Conservation (phyloP, 37 sponge, comb jelly and placozoan species). For the Amphimedon queenslandica region DNA sequence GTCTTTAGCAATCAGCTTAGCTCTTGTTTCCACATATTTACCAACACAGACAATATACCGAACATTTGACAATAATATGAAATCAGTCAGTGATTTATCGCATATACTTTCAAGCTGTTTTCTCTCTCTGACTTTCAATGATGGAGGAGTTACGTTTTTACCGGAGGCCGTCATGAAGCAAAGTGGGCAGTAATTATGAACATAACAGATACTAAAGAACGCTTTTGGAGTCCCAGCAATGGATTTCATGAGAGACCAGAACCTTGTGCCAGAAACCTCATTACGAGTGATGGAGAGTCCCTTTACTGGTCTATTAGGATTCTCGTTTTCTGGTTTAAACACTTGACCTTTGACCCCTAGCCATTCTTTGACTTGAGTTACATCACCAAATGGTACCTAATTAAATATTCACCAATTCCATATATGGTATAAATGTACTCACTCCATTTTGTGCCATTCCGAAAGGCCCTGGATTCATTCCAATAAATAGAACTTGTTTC, state of each 20-base stretch:
- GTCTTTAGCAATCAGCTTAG: constrained; percentile 14
- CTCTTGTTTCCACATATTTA: constrained; percentile 55
- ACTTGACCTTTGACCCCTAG: constrained; percentile 46
- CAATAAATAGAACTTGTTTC: constrained; percentile 72
- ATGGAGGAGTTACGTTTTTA: constrained; percentile 75
- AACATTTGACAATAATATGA: constrained; percentile 28
- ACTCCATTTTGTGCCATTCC: constrained; percentile 96
- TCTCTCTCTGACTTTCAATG: constrained; percentile 17
- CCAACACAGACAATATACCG: constrained; percentile 62
- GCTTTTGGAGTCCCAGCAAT: constrained; percentile 31
- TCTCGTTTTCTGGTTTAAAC: constrained; percentile 48
- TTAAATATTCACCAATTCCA: neutral
- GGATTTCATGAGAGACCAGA: constrained; percentile 52
- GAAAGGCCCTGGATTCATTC: constrained; percentile 91
- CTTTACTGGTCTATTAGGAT: constrained; percentile 60
- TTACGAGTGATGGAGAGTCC: constrained; percentile 38
- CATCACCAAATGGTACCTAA: constrained; percentile 78
- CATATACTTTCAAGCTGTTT: constrained; percentile 36
- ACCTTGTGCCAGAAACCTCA: constrained; percentile 68
- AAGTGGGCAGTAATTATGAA: constrained; percentile 77
- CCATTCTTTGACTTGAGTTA: constrained; percentile 51
- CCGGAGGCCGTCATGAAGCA: constrained; percentile 68
- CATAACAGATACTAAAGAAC: constrained; percentile 70
- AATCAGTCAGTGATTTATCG: constrained; percentile 30
- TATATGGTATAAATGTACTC: constrained; percentile 4